Conservation (phyloP, 1,140 invertebrate species). For the Watersipora subatra region DNA sequence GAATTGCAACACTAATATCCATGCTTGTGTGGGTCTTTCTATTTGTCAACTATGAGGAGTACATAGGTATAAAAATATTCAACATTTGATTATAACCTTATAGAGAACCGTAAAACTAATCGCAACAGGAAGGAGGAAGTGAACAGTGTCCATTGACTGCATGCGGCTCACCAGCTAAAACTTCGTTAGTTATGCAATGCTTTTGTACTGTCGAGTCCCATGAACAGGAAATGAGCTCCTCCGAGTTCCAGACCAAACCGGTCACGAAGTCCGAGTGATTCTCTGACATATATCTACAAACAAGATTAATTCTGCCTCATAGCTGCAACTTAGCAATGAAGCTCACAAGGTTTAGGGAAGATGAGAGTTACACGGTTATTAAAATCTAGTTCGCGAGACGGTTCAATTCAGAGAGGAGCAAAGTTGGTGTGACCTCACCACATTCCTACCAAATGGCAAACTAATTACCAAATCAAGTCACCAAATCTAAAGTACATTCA, state of each 20-base stretch:
- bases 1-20: too few species aligned
- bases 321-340: too few species aligned
- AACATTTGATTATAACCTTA: background rate
- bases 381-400: background rate
- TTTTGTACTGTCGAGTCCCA: background rate
- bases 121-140: background rate
- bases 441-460: too few species aligned
- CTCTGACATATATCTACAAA: background rate
- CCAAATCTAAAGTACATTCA: too few species aligned
- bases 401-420: background rate
- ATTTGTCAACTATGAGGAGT: background rate
- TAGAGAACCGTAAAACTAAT: background rate
- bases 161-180: background rate
- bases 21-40: too few species aligned
- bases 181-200: background rate
- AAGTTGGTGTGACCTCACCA: too few species aligned
- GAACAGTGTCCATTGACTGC: background rate
- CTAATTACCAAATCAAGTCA: too few species aligned
- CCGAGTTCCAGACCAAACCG: background rate
- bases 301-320: too few species aligned
- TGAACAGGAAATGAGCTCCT: background rate
- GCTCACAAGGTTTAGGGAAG: too few species aligned
- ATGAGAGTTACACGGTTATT: background rate
- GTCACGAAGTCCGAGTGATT: background rate
- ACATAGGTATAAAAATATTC: background rate